These are phyloP conservation scores for Agrotis exclamationis DNA, from an alignment of 2,888 invertebrate genomes.

Conservation along the genomic window DNA sequence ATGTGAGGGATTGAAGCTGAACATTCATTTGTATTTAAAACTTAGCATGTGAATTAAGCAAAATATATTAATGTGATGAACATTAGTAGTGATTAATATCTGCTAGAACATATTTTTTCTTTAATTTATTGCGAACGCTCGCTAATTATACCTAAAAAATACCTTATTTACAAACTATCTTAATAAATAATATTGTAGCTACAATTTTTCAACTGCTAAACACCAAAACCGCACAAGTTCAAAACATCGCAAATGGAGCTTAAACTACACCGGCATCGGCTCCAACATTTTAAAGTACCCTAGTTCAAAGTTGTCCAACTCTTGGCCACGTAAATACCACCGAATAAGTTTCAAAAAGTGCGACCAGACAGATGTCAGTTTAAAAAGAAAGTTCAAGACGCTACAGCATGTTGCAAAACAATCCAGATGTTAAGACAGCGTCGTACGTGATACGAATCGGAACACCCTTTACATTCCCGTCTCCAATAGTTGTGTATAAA, in stretches of 20 bases:
- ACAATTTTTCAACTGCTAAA: neutral
- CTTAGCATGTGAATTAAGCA: too few relatives aligned
- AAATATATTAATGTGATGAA: neutral
- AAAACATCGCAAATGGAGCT: conserved; percentile 36
- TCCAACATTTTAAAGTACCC: conserved; percentile 49
- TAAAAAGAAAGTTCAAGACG: conserved; percentile 82
- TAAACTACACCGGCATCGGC: conserved; percentile 41
- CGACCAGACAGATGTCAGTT: conserved; percentile 76
- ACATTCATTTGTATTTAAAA: neutral
- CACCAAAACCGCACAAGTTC: conserved; percentile 18
- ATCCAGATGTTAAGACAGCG: conserved; percentile 87
- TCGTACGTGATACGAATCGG: conserved; percentile 82
- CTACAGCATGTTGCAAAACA: conserved; percentile 85
- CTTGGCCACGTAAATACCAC: conserved; percentile 66
- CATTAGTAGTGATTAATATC: too few relatives aligned
- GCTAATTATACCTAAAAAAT: too few relatives aligned
- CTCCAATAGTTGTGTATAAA: conserved; percentile 76
- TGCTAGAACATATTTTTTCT: too few relatives aligned
- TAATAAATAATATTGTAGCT: neutral
- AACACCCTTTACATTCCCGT: conserved; percentile 49
- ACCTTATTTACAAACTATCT: too few relatives aligned
- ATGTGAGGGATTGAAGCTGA: neutral
- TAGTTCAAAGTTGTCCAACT: conserved; percentile 46
- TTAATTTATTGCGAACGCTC: too few relatives aligned
- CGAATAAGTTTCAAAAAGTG: conserved; percentile 76